Conservation (phyloP, 2,888 invertebrate species). For the Napeogenes inachia region DNA sequence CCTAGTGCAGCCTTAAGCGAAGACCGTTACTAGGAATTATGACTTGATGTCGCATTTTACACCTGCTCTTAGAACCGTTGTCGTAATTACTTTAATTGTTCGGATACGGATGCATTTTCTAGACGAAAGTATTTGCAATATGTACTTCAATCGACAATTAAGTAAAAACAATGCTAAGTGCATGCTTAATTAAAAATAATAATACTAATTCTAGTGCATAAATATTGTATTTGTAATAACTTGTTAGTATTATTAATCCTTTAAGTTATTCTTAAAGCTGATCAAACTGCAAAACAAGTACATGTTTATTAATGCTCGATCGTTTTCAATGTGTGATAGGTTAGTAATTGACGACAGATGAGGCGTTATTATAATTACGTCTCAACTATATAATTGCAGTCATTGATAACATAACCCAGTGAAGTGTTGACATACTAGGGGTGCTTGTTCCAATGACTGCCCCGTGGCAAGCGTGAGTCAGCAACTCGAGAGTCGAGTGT, state of each 20-base stretch:
- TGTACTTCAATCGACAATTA: background rate
- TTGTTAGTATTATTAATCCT: no score
- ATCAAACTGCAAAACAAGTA: conserved; percentile 29
- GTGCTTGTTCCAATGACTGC: no score
- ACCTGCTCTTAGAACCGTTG: conserved; percentile 71
- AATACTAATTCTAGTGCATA: no score
- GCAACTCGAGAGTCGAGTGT: no score
- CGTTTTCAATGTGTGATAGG: conserved; percentile 44
- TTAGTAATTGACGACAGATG: conserved; percentile 57
- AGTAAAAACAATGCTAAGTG: conserved; percentile 3
- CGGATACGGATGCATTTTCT: conserved; percentile 33
- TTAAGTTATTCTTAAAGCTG: no score
- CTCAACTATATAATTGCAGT: conserved; percentile 41
- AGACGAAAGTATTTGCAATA: conserved; percentile 22
- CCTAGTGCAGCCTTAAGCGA: conserved; percentile 65
- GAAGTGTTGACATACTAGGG: no score
- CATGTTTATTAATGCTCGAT: conserved; percentile 51
- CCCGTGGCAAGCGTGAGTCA: no score
- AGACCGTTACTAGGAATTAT: conserved; percentile 72
- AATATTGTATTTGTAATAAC: no score
- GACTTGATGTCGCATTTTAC: conserved; percentile 58
- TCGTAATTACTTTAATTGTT: conserved; percentile 69
- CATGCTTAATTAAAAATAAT: background rate
- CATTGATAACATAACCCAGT: no score
- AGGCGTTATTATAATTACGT: conserved; percentile 63